These are phyloP conservation scores for Parasteatoda tepidariorum DNA, from an alignment of 1,140 invertebrate species.

Conservation along the genomic window DNA sequence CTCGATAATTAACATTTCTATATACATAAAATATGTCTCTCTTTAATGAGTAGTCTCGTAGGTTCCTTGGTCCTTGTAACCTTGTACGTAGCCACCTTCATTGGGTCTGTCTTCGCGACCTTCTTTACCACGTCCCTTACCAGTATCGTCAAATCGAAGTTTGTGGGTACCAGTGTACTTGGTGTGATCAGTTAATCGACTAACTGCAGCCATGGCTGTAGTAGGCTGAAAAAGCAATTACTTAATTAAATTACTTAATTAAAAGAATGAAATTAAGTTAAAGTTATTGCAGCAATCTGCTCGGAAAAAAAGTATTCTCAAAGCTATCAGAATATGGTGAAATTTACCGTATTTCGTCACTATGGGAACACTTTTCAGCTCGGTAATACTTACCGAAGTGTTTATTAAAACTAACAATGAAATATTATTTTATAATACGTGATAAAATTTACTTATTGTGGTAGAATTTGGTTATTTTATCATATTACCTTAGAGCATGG, in stretches of 20 bases:
- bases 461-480: no score
- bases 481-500: no score
- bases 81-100: conserved; percentile 86
- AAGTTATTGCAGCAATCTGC: no score
- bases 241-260: background rate
- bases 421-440: no score
- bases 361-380: no score
- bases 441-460: no score
- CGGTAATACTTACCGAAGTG: no score
- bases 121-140: conserved; percentile 89
- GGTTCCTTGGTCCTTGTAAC: conserved; percentile 88
- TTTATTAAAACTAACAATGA: no score
- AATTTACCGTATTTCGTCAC: no score
- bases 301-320: no score
- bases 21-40: background rate
- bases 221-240: conserved; percentile 38
- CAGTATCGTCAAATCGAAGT: conserved; percentile 85
- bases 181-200: conserved; percentile 87
- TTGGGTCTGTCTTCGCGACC: conserved; percentile 84
- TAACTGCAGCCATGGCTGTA: conserved; percentile 74
- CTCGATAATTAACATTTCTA: conserved; percentile 15
- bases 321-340: no score
- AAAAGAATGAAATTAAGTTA: no score
- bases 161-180: conserved; percentile 93
- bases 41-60: conserved; percentile 63